phyloP scores from a whole-genome alignment of 1,140 invertebrate species.

The Trichogramma pretiosum region DNA sequence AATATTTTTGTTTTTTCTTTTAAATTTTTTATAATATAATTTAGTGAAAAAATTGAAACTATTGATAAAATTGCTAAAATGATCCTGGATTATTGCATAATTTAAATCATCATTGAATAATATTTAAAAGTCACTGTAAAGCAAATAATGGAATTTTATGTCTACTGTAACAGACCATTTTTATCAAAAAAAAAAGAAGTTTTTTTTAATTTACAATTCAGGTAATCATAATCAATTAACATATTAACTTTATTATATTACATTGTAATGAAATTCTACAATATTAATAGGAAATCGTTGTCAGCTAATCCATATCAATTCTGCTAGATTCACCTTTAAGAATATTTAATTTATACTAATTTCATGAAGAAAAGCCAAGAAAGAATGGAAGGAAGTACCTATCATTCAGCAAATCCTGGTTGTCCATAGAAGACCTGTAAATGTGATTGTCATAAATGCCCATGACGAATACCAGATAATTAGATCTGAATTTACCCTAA shows the following conservation, averaged over 20 bases:
- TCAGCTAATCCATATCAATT: slow-evolving; percentile 17
- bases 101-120: slow-evolving; percentile 13
- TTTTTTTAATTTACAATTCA: too few species aligned
- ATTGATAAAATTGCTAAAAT: slow-evolving; percentile 15
- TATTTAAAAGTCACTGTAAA: slow-evolving; percentile 16
- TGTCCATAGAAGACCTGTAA: slow-evolving; percentile 39
- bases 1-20: slow-evolving; percentile 15
- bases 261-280: slow-evolving; percentile 13
- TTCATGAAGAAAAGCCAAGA: slow-evolving; percentile 21
- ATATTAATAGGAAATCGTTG: slow-evolving; percentile 16
- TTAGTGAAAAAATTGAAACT: too few species aligned
- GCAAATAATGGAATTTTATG: slow-evolving; percentile 12
- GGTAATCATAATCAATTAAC: too few species aligned
- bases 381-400: slow-evolving; percentile 35
- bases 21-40: slow-evolving; percentile 9
- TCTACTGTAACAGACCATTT: slow-evolving; percentile 14
- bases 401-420: slow-evolving; percentile 41
- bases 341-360: slow-evolving; percentile 10
- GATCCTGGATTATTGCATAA: slow-evolving; percentile 13
- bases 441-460: slow-evolving; percentile 26
- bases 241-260: slow-evolving; percentile 13
- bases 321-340: slow-evolving; percentile 17
- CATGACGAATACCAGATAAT: slow-evolving; percentile 15
- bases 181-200: too few species aligned
- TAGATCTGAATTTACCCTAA: slow-evolving; percentile 6